Percentiles rank a stretch among this genome's conserved stretches.
Conservation (phyloP, 1,140 invertebrate genomes). For the Dryas iulia region DNA sequence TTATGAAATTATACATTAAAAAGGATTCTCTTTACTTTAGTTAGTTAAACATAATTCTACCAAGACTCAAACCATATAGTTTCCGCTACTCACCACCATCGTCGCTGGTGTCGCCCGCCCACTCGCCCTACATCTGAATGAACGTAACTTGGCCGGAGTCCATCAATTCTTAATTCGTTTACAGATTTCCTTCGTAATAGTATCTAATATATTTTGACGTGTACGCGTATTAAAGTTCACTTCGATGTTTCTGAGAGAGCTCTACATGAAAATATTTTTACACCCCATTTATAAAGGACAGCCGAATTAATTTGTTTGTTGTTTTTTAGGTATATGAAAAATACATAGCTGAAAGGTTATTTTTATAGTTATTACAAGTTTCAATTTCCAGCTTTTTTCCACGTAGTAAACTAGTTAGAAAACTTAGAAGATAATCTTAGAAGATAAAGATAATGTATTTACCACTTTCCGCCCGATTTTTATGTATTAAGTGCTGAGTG, state of each 20-base stretch:
- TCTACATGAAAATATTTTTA: neutral
- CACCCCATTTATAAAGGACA: neutral
- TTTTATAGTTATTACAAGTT: no score
- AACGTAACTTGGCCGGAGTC: constrained; percentile 42
- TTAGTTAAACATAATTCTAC: no score
- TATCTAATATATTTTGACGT: constrained; percentile 18
- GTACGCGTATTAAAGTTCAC: neutral
- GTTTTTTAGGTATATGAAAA: neutral
- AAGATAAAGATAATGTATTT: no score
- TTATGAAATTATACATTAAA: no score
- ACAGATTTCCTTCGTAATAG: constrained; percentile 36
- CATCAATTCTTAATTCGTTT: constrained; percentile 39
- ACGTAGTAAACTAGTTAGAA: no score
- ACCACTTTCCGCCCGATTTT: no score
- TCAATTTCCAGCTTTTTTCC: no score
- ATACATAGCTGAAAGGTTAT: no score
- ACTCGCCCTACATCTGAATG: constrained; percentile 42
- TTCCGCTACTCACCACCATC: constrained; percentile 58
- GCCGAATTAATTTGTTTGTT: neutral
- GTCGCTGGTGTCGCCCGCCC: constrained; percentile 46
- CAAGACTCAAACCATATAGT: constrained; percentile 35
- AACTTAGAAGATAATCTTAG: no score
- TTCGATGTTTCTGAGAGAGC: neutral
- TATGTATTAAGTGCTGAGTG: no score
- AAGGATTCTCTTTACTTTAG: no score